Conservation (phyloP, 1,140 invertebrate species). For the Stegodyphus mimosarum region DNA sequence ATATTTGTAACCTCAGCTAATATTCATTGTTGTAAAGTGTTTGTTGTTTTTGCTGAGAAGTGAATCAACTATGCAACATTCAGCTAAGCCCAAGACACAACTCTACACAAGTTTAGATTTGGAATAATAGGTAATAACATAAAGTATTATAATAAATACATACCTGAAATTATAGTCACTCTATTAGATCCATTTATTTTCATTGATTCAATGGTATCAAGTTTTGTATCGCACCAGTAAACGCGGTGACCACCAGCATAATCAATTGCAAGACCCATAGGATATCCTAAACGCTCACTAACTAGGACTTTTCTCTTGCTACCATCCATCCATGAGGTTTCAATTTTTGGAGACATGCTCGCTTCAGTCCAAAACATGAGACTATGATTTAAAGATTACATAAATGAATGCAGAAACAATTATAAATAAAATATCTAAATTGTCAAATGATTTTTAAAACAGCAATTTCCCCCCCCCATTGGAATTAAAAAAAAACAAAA, state of each 20-base stretch:
- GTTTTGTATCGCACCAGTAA: slow-evolving; percentile 96
- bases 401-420: no score
- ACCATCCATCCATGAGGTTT: slow-evolving; percentile 96
- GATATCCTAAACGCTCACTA: slow-evolving; percentile 80
- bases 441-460: no score
- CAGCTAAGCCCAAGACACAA: no score
- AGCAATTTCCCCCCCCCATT: no score
- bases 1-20: no score
- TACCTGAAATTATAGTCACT: slow-evolving; percentile 67
- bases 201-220: slow-evolving; percentile 92
- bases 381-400: slow-evolving; percentile 70
- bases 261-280: slow-evolving; percentile 90
- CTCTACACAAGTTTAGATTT: no score
- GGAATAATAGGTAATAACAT: no score
- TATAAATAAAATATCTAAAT: no score
- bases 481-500: no score
- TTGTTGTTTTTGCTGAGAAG: no score
- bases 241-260: slow-evolving; percentile 87
- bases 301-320: slow-evolving; percentile 84
- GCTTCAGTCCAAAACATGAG: slow-evolving; percentile 91
- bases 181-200: slow-evolving; percentile 83
- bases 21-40: no score
- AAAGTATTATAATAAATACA: neutral
- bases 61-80: no score
- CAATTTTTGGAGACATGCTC: slow-evolving; percentile 76